These are phyloP conservation scores for Sinodicranocentrus sp. DNA, from an alignment of 2,888 invertebrate genomes.

Conservation along the genomic window DNA sequence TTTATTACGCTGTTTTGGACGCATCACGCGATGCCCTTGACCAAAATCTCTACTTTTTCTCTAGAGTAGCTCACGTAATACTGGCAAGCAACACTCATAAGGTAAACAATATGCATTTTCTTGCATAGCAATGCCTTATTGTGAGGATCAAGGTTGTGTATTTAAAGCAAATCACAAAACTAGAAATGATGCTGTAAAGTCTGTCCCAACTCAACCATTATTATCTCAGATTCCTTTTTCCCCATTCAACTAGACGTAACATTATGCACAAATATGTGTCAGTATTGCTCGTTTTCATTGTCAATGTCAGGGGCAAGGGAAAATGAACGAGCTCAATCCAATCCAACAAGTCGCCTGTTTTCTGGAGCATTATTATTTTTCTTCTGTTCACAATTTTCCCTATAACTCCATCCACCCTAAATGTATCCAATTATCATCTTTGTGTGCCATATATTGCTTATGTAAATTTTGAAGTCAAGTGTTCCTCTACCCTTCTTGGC, in stretches of 20 bases:
- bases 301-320: constrained; percentile 56
- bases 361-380: constrained; percentile 35
- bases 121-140: constrained; percentile 10
- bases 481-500: constrained; percentile 4
- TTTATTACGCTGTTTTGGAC: constrained; percentile 44
- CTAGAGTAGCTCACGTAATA: neutral
- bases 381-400: constrained; percentile 14
- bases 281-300: constrained; percentile 46
- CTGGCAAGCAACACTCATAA: neutral
- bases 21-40: constrained; percentile 46
- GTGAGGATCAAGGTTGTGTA: neutral
- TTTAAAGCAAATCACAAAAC: neutral
- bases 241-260: no score
- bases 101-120: constrained; percentile 16
- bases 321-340: neutral
- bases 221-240: no score
- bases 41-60: constrained; percentile 40
- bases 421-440: no score
- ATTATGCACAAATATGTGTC: constrained; percentile 35
- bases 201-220: no score
- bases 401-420: neutral
- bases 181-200: neutral
- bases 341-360: neutral
- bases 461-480: constrained; percentile 41
- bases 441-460: neutral